Evolutionary conservation across 2,888 invertebrate species (phyloP).

Genomic region (Chaitophorus viminalis): DNA sequence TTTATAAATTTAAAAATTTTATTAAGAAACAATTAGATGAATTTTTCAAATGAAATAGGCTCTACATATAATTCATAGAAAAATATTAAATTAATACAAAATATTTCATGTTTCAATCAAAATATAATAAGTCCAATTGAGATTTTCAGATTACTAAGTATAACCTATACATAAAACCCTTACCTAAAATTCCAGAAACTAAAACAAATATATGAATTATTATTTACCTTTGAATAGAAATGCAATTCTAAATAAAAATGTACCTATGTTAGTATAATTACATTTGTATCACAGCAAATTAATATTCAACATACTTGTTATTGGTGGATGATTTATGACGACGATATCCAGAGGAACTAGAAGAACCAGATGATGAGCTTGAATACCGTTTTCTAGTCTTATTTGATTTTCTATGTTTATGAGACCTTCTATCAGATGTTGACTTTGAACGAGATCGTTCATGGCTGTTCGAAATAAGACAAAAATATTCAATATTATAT

Average conservation of each 20-base stretch:
- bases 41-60: background rate
- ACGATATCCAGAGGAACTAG: constrained; percentile 58
- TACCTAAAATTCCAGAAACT: too few species aligned
- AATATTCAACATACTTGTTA: constrained; percentile 50
- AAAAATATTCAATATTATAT: constrained; percentile 1
- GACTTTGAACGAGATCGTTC: constrained; percentile 65
- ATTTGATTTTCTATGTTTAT: constrained; percentile 57
- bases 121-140: background rate
- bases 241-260: constrained; percentile 36
- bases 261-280: background rate
- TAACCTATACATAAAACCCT: background rate
- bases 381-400: constrained; percentile 52
- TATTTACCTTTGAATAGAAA: background rate
- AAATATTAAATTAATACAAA: too few species aligned
- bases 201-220: too few species aligned
- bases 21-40: too few species aligned
- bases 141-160: background rate
- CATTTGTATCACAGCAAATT: background rate
- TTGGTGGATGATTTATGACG: constrained; percentile 59
- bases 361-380: constrained; percentile 52
- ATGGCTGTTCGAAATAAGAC: constrained; percentile 38
- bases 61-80: background rate
- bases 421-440: constrained; percentile 63
- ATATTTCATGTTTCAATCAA: background rate
- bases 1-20: too few species aligned